phyloP scores from a whole-genome alignment of 1,140 invertebrate species.

The Ptiloglossa arizonensis region DNA sequence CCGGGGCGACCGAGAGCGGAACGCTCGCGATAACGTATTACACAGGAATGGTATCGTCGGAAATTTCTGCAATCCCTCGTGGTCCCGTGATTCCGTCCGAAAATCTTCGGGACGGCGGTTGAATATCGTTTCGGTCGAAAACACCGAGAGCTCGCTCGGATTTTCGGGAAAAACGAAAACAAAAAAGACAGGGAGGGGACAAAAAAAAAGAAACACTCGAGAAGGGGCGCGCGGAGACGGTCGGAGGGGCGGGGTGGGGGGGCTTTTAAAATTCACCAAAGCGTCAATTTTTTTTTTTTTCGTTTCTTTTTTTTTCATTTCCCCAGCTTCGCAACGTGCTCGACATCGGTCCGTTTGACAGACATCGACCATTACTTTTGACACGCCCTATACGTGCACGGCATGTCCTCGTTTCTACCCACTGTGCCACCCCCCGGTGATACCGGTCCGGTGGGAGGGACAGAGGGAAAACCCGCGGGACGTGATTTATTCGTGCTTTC shows the following conservation, averaged over 20 bases:
- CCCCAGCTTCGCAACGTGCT: constrained; percentile 11
- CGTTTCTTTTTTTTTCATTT: constrained; percentile 27
- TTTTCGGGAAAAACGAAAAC: not conserved
- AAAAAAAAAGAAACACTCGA: not conserved
- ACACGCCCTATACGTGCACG: constrained; percentile 50
- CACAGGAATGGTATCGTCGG: too few relatives aligned
- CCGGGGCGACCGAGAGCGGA: too few relatives aligned
- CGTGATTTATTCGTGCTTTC: constrained; percentile 67
- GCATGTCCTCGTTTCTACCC: constrained; percentile 4
- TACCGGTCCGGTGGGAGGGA: not conserved
- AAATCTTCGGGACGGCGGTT: not conserved
- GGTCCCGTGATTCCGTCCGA: not conserved
- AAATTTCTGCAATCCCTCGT: not conserved
- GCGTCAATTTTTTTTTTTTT: constrained; percentile 24
- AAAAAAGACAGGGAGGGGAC: not conserved
- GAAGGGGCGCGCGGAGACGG: not conserved
- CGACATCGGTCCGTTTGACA: constrained; percentile 52
- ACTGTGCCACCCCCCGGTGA: not conserved
- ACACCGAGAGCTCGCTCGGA: too few relatives aligned
- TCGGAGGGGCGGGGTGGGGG: not conserved
- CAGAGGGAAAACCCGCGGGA: constrained; percentile 32
- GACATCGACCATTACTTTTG: constrained; percentile 68
- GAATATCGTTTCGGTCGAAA: constrained; percentile 1
- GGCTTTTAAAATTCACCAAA: constrained; percentile 36
- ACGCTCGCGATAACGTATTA: constrained; percentile 11